A percentile compares a stretch with the other conserved stretches of the same genome.
These are phyloP conservation scores for Hymenopus coronatus DNA, from an alignment of 2,888 invertebrate genomes.

Conservation along the genomic window DNA sequence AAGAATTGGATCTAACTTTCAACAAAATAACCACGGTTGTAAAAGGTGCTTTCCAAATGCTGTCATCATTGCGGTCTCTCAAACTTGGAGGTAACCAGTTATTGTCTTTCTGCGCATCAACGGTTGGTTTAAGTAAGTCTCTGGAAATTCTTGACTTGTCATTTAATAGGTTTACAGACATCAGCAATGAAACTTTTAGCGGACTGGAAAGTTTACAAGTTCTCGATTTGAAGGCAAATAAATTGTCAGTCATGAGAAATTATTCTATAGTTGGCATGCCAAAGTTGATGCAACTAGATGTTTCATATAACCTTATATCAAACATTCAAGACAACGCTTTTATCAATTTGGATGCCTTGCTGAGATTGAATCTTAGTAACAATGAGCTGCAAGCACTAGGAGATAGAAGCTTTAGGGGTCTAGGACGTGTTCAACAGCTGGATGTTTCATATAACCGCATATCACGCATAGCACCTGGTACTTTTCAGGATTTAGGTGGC, in stretches of 20 bases:
- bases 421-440: slow-evolving; percentile 62
- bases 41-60: slow-evolving; percentile 60
- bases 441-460: slow-evolving; percentile 70
- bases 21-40: slow-evolving; percentile 75
- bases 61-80: slow-evolving; percentile 58
- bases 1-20: slow-evolving; percentile 75
- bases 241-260: slow-evolving; percentile 55
- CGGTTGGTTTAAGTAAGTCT: not conserved
- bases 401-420: slow-evolving; percentile 63
- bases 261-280: slow-evolving; percentile 60
- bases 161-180: slow-evolving; percentile 40
- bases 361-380: slow-evolving; percentile 68
- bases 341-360: slow-evolving; percentile 57
- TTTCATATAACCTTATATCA: slow-evolving; percentile 66
- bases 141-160: slow-evolving; percentile 40
- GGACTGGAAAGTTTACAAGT: slow-evolving; percentile 46
- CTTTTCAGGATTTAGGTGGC: slow-evolving; percentile 69
- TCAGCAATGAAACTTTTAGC: slow-evolving; percentile 39
- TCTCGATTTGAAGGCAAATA: slow-evolving; percentile 68
- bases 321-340: slow-evolving; percentile 57
- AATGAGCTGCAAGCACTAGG: slow-evolving; percentile 64
- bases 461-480: slow-evolving; percentile 57
- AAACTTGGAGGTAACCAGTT: slow-evolving; percentile 78
- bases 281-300: slow-evolving; percentile 64
- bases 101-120: not conserved